Percentiles rank a stretch among this genome's conserved stretches.
Conservation (phyloP, 1,140 invertebrate species). For the Drosophila seguyi region DNA sequence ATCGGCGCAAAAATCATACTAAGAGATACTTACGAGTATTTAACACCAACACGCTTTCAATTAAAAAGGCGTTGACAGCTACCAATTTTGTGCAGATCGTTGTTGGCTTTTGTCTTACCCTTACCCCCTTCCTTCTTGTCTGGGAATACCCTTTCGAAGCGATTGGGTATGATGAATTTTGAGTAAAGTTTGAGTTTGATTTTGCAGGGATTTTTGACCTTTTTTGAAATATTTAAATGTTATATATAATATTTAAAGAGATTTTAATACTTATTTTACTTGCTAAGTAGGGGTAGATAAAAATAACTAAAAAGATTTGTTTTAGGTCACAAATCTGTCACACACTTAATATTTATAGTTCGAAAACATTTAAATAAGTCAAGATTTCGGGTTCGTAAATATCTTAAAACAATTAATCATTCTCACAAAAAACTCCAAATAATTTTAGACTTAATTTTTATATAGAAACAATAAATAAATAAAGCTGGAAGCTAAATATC, state of each 20-base stretch:
- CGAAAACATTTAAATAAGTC: not conserved
- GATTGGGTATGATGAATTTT: not conserved
- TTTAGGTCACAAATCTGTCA: too few species aligned
- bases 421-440: not conserved
- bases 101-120: conserved; percentile 38
- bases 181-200: not conserved
- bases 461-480: too few species aligned
- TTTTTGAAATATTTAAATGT: not conserved
- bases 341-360: not conserved
- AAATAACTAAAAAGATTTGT: too few species aligned
- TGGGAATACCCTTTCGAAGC: conserved; percentile 29
- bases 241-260: not conserved
- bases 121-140: not conserved
- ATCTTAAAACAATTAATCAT: not conserved
- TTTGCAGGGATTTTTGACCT: not conserved
- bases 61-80: conserved; percentile 78
- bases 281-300: not conserved
- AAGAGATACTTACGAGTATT: conserved; percentile 66
- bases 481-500: too few species aligned
- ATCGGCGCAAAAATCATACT: conserved; percentile 69
- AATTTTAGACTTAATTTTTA: not conserved
- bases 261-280: not conserved
- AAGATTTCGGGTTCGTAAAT: not conserved
- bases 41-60: conserved; percentile 76
- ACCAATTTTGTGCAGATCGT: conserved; percentile 58